Percentiles rank a stretch among this genome's conserved stretches.
Evolutionary conservation across 2,888 invertebrate species (phyloP).

Genomic region (Ornithoptera alexandrae): DNA sequence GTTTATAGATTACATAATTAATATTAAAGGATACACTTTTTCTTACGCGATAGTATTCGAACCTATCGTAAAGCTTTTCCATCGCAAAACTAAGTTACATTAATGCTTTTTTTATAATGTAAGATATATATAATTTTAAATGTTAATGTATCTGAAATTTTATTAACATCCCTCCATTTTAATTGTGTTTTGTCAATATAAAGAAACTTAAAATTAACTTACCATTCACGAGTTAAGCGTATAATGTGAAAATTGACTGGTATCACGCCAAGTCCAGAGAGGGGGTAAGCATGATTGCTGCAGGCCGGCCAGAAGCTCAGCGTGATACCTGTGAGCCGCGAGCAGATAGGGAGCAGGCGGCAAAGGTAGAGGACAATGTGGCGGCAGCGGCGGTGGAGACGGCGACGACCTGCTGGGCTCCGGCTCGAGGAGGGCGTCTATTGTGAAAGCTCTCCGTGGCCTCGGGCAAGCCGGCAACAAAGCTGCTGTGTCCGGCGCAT

Average conservation of each 20-base stretch:
- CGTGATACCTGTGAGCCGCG: slow-evolving; percentile 73
- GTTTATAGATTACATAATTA: too few species aligned
- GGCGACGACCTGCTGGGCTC: slow-evolving; percentile 76
- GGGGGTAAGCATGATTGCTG: slow-evolving; percentile 74
- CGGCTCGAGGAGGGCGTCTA: slow-evolving; percentile 92
- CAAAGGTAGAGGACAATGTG: slow-evolving; percentile 66
- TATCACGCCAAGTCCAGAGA: slow-evolving; percentile 74
- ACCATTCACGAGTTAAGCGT: slow-evolving; percentile 79
- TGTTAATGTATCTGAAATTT: background rate
- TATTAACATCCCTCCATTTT: background rate
- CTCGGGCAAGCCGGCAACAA: slow-evolving; percentile 64
- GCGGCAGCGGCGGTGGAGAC: slow-evolving; percentile 74
- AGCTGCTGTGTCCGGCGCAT: slow-evolving; percentile 58
- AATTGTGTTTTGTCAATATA: background rate
- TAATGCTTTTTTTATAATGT: too few species aligned
- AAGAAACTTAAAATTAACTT: slow-evolving; percentile 42
- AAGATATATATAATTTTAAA: too few species aligned
- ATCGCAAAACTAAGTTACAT: too few species aligned
- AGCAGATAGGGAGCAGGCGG: slow-evolving; percentile 66
- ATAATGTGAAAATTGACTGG: slow-evolving; percentile 75
- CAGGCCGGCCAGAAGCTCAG: slow-evolving; percentile 69
- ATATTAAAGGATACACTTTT: too few species aligned
- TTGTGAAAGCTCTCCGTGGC: slow-evolving; percentile 87
- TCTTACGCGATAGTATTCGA: too few species aligned
- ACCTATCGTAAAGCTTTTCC: too few species aligned